These are phyloP conservation scores for Orius laevigatus DNA, from an alignment of 1,140 invertebrate species.

Conservation along the genomic window DNA sequence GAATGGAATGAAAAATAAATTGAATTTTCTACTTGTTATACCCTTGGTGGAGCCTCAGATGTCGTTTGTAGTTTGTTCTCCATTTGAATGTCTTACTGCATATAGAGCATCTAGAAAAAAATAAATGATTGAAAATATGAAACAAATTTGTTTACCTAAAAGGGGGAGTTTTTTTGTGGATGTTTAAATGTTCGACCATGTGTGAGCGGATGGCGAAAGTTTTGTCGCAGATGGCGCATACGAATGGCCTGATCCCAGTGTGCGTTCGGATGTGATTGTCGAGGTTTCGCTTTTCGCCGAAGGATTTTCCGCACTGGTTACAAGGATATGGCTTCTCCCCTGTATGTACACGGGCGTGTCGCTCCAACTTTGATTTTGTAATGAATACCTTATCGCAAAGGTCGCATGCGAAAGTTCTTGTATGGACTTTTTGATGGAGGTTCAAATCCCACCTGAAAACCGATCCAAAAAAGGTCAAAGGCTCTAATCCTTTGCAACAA, in stretches of 20 bases:
- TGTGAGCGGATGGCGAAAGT: constrained; percentile 23
- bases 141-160: not conserved
- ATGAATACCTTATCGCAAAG: constrained; percentile 20
- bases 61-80: constrained; percentile 18
- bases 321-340: constrained; percentile 33
- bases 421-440: constrained; percentile 34
- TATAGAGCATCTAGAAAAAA: constrained; percentile 7
- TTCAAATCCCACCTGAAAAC: constrained; percentile 25
- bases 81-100: constrained; percentile 17
- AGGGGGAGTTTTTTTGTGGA: constrained; percentile 11
- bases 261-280: constrained; percentile 31
- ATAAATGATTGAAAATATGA: not conserved
- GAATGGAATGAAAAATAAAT: too few relatives aligned
- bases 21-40: too few relatives aligned
- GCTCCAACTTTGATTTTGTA: constrained; percentile 16
- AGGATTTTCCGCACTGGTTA: constrained; percentile 31
- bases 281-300: constrained; percentile 32
- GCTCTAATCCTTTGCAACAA: too few relatives aligned
- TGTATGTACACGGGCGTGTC: constrained; percentile 18
- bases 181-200: constrained; percentile 14
- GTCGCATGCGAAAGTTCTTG: constrained; percentile 25
- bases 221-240: constrained; percentile 29
- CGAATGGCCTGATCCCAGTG: constrained; percentile 27
- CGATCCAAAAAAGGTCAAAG: not conserved
- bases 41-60: constrained; percentile 9